phyloP scores from a whole-genome alignment of 2,113 vertebrate genomes.

The Cinclus cinclus region DNA sequence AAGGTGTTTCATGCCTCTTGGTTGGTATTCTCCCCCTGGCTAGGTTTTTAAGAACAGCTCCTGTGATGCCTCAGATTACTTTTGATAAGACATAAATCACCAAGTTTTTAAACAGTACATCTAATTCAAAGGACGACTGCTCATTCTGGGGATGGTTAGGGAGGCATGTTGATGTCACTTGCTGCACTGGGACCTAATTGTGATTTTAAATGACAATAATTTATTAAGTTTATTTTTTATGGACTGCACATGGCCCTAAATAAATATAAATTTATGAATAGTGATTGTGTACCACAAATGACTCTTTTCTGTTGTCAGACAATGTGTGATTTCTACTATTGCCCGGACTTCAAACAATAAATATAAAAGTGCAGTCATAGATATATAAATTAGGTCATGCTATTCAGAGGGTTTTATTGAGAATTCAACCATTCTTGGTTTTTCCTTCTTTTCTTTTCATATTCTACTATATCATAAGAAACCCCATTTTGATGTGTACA shows the following conservation, averaged over 20 bases:
- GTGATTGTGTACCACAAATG: neutral
- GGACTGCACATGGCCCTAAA: neutral
- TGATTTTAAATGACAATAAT: neutral
- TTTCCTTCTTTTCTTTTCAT: neutral
- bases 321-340: neutral
- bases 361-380: neutral
- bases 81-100: neutral
- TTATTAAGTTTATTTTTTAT: constrained; percentile 1
- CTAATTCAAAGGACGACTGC: neutral
- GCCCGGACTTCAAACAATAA: neutral
- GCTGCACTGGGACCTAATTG: neutral
- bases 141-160: neutral
- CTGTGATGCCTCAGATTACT: neutral
- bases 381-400: neutral
- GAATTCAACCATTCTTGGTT: constrained; percentile 34
- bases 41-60: neutral
- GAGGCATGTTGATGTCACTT: neutral
- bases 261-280: neutral
- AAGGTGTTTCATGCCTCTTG: neutral
- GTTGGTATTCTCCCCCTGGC: neutral
- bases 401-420: constrained; percentile 41
- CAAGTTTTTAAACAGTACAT: neutral
- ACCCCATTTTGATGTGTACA: neutral
- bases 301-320: neutral
- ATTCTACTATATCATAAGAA: constrained; percentile 11